Conservation (phyloP, 2,797 vertebrate genomes). For the Rhadinocentrus ornatus region DNA sequence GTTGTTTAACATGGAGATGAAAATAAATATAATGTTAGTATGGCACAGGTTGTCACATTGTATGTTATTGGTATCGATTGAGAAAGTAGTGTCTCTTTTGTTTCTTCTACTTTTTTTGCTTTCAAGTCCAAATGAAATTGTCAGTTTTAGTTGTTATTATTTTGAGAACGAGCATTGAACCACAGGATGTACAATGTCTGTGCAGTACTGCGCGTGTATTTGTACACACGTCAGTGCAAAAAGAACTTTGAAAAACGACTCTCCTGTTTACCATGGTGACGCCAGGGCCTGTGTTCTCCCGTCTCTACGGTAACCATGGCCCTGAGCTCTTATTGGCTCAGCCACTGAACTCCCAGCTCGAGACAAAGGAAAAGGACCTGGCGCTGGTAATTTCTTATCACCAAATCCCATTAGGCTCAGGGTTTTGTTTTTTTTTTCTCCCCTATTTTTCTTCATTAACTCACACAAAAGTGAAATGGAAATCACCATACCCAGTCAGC, state of each 20-base stretch:
- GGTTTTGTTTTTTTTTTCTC: slow-evolving; percentile 61
- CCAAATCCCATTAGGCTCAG: slow-evolving; percentile 86
- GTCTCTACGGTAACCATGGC: slow-evolving; percentile 96
- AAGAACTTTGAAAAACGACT: slow-evolving; percentile 90
- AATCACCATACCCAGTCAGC: slow-evolving; percentile 67
- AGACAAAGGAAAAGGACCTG: slow-evolving; percentile 92
- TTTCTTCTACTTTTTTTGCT: neutral
- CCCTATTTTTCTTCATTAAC: slow-evolving; percentile 64
- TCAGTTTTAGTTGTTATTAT: slow-evolving; percentile 29
- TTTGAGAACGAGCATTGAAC: slow-evolving; percentile 15
- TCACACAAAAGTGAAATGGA: slow-evolving; percentile 84
- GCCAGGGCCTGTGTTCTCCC: slow-evolving; percentile 88
- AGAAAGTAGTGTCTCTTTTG: neutral
- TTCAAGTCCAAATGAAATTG: neutral
- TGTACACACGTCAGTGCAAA: slow-evolving; percentile 76
- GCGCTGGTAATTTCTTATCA: slow-evolving; percentile 88
- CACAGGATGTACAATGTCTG: slow-evolving; percentile 8
- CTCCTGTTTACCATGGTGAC: slow-evolving; percentile 95
- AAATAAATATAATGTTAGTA: neutral
- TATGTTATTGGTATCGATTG: neutral
- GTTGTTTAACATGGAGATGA: too few species aligned
- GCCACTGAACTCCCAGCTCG: slow-evolving; percentile 90
- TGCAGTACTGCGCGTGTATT: slow-evolving; percentile 15
- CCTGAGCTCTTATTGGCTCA: slow-evolving; percentile 87
- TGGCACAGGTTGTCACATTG: neutral